phyloP scores from a whole-genome alignment of 2,797 vertebrate genomes.

The Sternarchorhynchus goeldii region DNA sequence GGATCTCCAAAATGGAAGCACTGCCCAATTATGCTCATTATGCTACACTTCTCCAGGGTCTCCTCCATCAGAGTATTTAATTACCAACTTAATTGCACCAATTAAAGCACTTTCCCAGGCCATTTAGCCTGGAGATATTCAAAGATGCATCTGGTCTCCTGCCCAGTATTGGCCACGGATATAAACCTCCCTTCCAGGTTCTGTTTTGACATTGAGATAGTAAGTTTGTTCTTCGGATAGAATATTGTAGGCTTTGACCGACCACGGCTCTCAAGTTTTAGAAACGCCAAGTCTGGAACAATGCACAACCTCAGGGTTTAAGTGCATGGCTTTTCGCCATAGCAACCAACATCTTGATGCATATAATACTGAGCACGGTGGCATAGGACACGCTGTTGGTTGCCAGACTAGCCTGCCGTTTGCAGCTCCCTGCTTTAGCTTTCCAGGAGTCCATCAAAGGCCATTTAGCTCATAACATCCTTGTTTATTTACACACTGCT shows the following conservation, averaged over 20 bases:
- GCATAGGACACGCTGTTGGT: background rate
- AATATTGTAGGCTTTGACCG: constrained; percentile 25
- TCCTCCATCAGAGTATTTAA: constrained; percentile 49
- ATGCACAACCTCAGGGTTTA: background rate
- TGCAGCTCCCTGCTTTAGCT: background rate
- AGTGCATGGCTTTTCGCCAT: background rate
- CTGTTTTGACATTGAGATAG: constrained; percentile 25
- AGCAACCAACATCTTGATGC: background rate
- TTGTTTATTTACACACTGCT: too few relatives aligned
- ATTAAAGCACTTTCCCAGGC: constrained; percentile 40
- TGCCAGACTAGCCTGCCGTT: background rate
- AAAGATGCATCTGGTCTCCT: constrained; percentile 44
- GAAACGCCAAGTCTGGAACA: constrained; percentile 7
- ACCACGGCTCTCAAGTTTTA: background rate
- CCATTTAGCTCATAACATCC: too few relatives aligned
- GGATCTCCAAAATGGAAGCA: constrained; percentile 38
- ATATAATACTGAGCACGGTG: background rate
- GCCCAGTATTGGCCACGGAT: constrained; percentile 30
- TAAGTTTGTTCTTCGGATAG: background rate
- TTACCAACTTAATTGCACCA: constrained; percentile 38
- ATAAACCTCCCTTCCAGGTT: background rate
- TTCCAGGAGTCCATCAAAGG: background rate
- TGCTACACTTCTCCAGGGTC: constrained; percentile 39
- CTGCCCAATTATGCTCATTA: constrained; percentile 47
- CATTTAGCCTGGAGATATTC: constrained; percentile 39